Conservation (phyloP, 2,113 vertebrate genomes). For the Lagopus muta region DNA sequence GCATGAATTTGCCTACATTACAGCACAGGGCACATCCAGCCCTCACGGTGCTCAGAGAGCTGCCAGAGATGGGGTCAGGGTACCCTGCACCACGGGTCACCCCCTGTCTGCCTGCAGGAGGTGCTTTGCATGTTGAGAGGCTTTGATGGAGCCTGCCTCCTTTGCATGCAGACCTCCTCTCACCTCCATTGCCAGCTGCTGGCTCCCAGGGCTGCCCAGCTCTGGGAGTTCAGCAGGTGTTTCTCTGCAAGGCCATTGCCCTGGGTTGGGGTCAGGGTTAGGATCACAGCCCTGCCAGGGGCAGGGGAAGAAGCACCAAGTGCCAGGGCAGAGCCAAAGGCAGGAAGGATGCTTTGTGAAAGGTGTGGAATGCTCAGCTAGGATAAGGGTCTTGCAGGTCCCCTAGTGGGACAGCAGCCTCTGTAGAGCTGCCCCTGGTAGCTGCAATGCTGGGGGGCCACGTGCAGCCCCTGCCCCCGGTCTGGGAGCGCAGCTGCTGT, state of each 20-base stretch:
- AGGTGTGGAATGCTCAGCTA: neutral
- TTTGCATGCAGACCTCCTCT: fast-evolving
- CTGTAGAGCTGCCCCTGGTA: fast-evolving
- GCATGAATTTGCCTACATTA: neutral
- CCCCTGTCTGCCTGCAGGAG: neutral
- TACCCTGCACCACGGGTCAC: neutral
- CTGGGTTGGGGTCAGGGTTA: neutral
- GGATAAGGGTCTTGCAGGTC: neutral
- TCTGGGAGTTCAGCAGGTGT: fast-evolving
- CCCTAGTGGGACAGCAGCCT: neutral
- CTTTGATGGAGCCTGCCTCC: neutral
- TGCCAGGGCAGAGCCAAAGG: neutral
- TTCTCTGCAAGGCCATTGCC: neutral
- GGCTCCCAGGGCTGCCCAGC: neutral
- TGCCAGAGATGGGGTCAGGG: neutral
- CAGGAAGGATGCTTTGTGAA: fast-evolving
- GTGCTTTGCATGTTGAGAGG: fast-evolving
- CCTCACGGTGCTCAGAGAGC: neutral
- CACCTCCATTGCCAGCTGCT: fast-evolving
- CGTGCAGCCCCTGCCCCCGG: neutral
- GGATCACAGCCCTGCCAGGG: neutral
- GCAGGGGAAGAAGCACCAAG: neutral
- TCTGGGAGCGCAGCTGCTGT: neutral
- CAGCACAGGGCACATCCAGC: neutral
- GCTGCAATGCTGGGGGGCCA: fast-evolving